Base-by-base conservation (phyloP, 2,888 invertebrate species). In the Sinelater perroti region DNA sequence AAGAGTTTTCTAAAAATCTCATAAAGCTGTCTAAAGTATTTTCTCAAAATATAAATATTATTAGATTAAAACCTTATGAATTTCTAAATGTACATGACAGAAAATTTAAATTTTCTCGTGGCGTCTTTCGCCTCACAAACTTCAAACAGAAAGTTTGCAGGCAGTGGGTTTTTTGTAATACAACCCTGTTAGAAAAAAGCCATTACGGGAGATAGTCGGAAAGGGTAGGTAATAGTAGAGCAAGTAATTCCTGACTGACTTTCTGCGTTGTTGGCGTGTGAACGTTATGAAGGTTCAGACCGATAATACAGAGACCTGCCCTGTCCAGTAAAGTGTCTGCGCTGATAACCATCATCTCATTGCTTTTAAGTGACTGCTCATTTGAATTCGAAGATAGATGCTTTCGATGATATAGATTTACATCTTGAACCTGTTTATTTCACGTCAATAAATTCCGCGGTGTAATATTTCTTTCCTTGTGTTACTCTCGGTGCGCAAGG, bases 341-440 rank as follows among this genome's bases (percentile, higher is more conserved):
- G 30, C 52, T 38, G 52, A 57, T 57, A 57, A 57, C 31, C 52
- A 52, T 57, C 57, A 57, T 47, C 57, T 57, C 57, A 52, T 57
- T 57, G 59, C 49, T 59, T 59, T 61, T 50, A 52, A 61, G 59
- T 49, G 62, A 50, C 59, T 55, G 20, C 38, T 56, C 40, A 62
- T 62, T 59, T 59, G 55, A 56, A 59, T 62, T 56, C 56, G 36
- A 58, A 56, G 56, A 55, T 59, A 54, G 60, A 60, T 57, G 46
- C 45, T 14, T 36, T 31, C 36, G 31, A 16, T 38, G 52, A 46
- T 56, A 47, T 33, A 24, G 35, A 52, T 60, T 56, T 60, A 46
- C 46, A 56, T 60, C 33, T 31, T 24, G 35, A 60, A 40, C 56
- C 28, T 38, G 56, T 60, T 54, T 56, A 35, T 52, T 44, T 47